These are phyloP conservation scores for Rambutsinella grinnellia DNA, from an alignment of 2,888 invertebrate genomes.

Conservation along the genomic window DNA sequence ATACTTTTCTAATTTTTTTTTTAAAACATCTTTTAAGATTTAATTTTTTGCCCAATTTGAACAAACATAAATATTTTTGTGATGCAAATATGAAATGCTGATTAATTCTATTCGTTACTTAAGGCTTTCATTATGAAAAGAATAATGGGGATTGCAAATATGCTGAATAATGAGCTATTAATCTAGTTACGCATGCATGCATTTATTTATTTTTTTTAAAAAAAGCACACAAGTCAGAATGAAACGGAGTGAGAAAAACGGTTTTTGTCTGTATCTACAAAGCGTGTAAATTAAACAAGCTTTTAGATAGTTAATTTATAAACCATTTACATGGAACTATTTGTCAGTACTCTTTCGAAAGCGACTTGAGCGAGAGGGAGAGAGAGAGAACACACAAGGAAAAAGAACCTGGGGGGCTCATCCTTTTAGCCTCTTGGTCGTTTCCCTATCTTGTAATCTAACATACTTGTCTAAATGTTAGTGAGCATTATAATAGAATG, in stretches of 20 bases:
- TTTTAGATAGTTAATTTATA: conserved; percentile 55
- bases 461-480: conserved; percentile 34
- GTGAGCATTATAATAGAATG: conserved; percentile 42
- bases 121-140: no score
- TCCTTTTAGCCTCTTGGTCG: conserved; percentile 16
- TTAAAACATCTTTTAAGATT: no score
- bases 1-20: not conserved
- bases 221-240: not conserved
- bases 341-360: conserved; percentile 50
- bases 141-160: not conserved
- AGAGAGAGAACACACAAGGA: conserved; percentile 53
- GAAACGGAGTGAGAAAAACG: not conserved
- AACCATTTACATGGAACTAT: conserved; percentile 55
- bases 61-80: no score
- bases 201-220: not conserved
- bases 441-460: conserved; percentile 48
- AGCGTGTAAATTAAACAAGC: conserved; percentile 57
- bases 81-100: no score
- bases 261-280: conserved; percentile 29
- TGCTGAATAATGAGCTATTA: conserved; percentile 16
- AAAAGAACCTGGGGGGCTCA: conserved; percentile 48
- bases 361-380: no score
- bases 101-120: no score
- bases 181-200: conserved; percentile 46
- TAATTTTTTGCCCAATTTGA: no score